Evolutionary conservation across 2,797 vertebrate genomes (phyloP).

Genomic region (Acanthurus leucopareius): DNA sequence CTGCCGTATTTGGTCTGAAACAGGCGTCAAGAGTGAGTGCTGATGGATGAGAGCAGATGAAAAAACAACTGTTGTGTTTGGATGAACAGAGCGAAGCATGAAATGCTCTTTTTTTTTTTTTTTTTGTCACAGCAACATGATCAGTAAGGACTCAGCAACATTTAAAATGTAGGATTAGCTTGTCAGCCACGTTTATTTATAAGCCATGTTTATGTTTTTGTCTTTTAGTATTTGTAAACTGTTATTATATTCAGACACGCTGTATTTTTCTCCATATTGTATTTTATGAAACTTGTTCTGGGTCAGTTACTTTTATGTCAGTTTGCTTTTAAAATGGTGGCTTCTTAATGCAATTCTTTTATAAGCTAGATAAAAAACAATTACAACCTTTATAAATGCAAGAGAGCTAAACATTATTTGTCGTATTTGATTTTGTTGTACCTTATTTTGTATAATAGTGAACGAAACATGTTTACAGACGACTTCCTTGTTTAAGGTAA

Average conservation of each 20-base stretch:
- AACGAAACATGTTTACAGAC: slow-evolving; percentile 35
- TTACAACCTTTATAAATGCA: neutral
- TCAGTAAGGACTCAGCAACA: slow-evolving; percentile 13
- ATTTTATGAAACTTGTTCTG: neutral
- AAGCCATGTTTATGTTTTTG: slow-evolving; percentile 20
- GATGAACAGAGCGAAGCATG: slow-evolving; percentile 23
- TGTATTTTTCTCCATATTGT: slow-evolving; percentile 14
- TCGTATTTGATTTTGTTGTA: slow-evolving; percentile 7
- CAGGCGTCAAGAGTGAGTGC: neutral
- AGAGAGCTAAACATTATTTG: slow-evolving; percentile 14
- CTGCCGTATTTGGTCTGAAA: too few species aligned
- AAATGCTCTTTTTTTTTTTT: slow-evolving; percentile 38
- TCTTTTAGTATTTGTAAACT: slow-evolving; percentile 2
- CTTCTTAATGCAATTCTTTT: slow-evolving; percentile 48
- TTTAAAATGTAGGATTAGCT: slow-evolving; percentile 13
- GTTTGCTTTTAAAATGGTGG: slow-evolving; percentile 41
- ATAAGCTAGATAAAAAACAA: slow-evolving; percentile 33
- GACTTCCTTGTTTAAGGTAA: slow-evolving; percentile 52
- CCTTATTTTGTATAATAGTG: slow-evolving; percentile 8
- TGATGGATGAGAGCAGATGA: slow-evolving; percentile 63
- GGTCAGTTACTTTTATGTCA: slow-evolving; percentile 33
- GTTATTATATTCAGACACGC: slow-evolving; percentile 14
- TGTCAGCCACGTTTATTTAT: slow-evolving; percentile 28
- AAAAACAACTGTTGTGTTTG: slow-evolving; percentile 45
- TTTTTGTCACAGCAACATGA: slow-evolving; percentile 18